A percentile compares a stretch with the other conserved stretches of the same genome.
phyloP scores from a whole-genome alignment of 2,113 vertebrate species.

The Campylorhamphus procurvoides region DNA sequence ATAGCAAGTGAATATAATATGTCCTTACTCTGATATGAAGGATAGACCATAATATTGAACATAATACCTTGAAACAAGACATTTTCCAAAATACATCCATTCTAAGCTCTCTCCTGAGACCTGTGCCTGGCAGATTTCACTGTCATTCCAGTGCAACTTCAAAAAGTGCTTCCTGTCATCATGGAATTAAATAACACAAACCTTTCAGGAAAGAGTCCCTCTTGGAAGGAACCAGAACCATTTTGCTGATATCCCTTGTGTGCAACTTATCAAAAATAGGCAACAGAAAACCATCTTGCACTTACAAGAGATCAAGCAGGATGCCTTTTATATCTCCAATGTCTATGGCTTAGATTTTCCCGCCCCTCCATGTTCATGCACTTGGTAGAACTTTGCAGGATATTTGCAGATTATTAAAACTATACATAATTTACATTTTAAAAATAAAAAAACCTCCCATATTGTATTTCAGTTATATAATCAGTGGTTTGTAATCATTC shows the following conservation, averaged over 20 bases:
- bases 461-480: neutral
- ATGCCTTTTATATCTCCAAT: neutral
- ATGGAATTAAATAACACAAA: neutral
- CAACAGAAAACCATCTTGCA: neutral
- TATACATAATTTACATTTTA: neutral
- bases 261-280: neutral
- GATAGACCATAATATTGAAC: neutral
- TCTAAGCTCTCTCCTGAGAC: neutral
- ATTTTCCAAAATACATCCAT: neutral
- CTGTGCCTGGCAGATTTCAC: neutral
- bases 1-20: neutral
- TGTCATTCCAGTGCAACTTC: neutral
- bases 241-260: neutral
- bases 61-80: neutral
- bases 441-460: neutral
- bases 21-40: neutral
- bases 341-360: neutral
- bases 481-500: neutral
- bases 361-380: neutral
- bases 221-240: neutral
- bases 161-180: neutral
- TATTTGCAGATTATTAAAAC: neutral
- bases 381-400: neutral
- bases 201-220: neutral
- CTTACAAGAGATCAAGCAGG: neutral